A percentile compares a stretch with the other conserved stretches of the same genome.
These are phyloP conservation scores for Abrostola triplasia DNA, from an alignment of 2,888 invertebrate genomes.

Conservation along the genomic window DNA sequence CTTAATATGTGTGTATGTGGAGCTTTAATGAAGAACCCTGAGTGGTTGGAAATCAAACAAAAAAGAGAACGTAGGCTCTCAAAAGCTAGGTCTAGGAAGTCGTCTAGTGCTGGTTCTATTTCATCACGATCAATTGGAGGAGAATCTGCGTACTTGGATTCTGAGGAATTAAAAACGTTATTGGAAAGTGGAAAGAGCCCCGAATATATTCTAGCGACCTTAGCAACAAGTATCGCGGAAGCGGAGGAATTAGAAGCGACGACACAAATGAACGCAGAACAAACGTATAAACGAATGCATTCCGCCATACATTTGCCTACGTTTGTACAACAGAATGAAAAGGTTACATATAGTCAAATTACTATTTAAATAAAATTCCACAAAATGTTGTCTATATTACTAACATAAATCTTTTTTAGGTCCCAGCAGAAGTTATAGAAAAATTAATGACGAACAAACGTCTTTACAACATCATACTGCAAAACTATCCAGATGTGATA, in stretches of 20 bases:
- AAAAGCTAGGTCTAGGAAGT: constrained; percentile 76
- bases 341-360: constrained; percentile 75
- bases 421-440: constrained; percentile 91
- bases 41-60: constrained; percentile 92
- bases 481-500: constrained; percentile 91
- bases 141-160: constrained; percentile 86
- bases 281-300: constrained; percentile 79
- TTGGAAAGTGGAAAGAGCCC: constrained; percentile 91
- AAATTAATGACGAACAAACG: constrained; percentile 89
- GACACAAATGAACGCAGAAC: constrained; percentile 82
- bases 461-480: constrained; percentile 90
- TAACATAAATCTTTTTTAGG: constrained; percentile 74
- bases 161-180: constrained; percentile 90
- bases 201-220: constrained; percentile 89
- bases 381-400: not conserved
- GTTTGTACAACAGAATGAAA: constrained; percentile 91
- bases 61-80: constrained; percentile 82
- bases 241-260: constrained; percentile 81
- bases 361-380: not conserved
- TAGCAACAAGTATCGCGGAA: constrained; percentile 88
- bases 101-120: constrained; percentile 85
- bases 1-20: constrained; percentile 96
- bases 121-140: constrained; percentile 84
- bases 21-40: constrained; percentile 95
- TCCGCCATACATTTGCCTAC: constrained; percentile 94